Evolutionary conservation across 2,797 vertebrate genomes (phyloP), one percentile per base, ranked within the genome.

Genomic region (Australoheros facetus): DNA sequence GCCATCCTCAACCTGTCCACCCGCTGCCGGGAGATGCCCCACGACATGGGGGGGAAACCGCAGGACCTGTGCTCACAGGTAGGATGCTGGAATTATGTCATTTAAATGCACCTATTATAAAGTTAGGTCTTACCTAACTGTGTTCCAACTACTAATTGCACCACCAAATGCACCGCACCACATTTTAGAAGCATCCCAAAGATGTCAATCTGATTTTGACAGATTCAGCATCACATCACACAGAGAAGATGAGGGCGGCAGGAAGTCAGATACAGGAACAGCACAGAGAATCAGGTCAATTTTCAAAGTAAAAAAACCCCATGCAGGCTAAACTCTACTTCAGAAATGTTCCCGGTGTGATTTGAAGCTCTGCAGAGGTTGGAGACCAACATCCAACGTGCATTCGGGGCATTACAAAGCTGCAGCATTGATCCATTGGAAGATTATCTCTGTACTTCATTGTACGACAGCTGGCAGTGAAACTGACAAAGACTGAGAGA

Each of bases 1-100:
- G 98, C 98, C 94, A 99, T 99, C 94, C 97, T 99, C 93, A 99
- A 99, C 94, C 96, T 99, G 90, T 99, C 98, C 88, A 99, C 98
- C 1, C 97, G 98, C 91, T 99, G 98, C 96, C 95, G 98, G 58
- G 98, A 99, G 94, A 98, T 99, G 97, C 98, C 98, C 45, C 98
- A 97, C 89, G 96, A 96, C 91, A 97, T 99, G 96, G 64, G 96
- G 96, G 85, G 23, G 23, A 99, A 98, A 89, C 96, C 97, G 23
- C 97, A 97, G 95, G 98, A 99, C 92, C 95, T 98, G 91, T 99
- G 98, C 89, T 88, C 97, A 0, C 96, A 97, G 97, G 98, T 99
- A 97, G 85, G 94, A 30, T 2, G 3, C 23, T 5, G 10, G 42
- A 17, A 51, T 11, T 0, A 66, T 1, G 39, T 11, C 7, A 13